Evolutionary conservation across 2,113 vertebrate genomes (phyloP).

Genomic region (Sula dactylatra): DNA sequence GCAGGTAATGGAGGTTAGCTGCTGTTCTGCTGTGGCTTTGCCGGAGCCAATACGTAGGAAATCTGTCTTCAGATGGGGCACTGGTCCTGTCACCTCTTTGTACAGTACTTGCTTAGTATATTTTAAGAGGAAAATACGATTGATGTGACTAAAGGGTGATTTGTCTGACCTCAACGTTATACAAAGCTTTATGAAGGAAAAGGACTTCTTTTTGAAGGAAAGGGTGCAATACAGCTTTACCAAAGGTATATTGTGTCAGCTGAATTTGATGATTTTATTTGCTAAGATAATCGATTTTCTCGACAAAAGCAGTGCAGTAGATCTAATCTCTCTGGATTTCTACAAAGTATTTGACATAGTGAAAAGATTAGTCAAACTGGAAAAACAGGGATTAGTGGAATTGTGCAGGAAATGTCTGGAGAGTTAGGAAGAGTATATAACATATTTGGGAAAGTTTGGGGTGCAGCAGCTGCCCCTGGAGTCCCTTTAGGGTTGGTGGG

Average conservation of each 20-base stretch:
- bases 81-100: background rate
- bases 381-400: background rate
- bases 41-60: background rate
- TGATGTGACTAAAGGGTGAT: background rate
- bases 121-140: background rate
- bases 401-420: background rate
- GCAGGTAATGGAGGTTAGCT: background rate
- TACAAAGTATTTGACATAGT: background rate
- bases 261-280: constrained; percentile 20
- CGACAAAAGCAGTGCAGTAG: background rate
- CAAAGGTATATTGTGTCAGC: background rate
- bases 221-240: background rate
- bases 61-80: background rate
- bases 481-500: background rate
- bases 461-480: background rate
- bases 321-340: constrained; percentile 40
- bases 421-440: background rate
- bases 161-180: background rate
- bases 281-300: constrained; percentile 43
- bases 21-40: background rate
- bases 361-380: constrained; percentile 4
- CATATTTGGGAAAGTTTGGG: background rate
- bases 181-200: background rate
- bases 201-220: background rate
- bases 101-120: background rate